These are phyloP conservation scores for Chitala chitala DNA, from an alignment of 2,113 vertebrate genomes.

Conservation along the genomic window DNA sequence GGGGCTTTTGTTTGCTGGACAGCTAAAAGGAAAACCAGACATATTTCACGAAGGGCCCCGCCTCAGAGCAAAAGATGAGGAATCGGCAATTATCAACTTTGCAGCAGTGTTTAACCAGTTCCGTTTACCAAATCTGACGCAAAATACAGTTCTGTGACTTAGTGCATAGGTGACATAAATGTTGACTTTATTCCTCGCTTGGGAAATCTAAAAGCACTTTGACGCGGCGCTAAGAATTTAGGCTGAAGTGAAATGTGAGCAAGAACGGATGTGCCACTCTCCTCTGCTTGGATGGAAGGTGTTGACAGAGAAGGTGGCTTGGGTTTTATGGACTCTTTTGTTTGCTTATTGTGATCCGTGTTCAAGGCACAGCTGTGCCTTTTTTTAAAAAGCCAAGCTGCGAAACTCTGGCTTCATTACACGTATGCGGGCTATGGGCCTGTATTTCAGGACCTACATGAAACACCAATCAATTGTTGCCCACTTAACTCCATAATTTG, in stretches of 20 bases:
- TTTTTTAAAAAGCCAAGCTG: constrained; percentile 43
- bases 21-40: background rate
- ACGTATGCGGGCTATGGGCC: background rate
- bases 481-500: constrained; percentile 47
- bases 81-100: constrained; percentile 53
- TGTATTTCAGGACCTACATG: constrained; percentile 34
- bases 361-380: background rate
- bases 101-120: constrained; percentile 55
- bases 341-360: background rate
- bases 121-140: constrained; percentile 34
- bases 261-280: background rate
- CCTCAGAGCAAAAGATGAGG: too few relatives aligned
- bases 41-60: too few relatives aligned
- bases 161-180: background rate
- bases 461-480: constrained; percentile 44
- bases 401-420: constrained; percentile 33
- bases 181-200: constrained; percentile 5
- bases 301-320: background rate
- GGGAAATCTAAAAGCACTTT: background rate
- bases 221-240: background rate
- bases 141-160: background rate
- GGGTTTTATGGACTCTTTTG: background rate
- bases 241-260: background rate
- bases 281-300: background rate
- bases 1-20: constrained; percentile 31